A percentile compares a stretch with the other conserved stretches of the same genome.
Evolutionary conservation across 2,888 invertebrate genomes (phyloP).

Genomic region (Stegana nigrithorax): DNA sequence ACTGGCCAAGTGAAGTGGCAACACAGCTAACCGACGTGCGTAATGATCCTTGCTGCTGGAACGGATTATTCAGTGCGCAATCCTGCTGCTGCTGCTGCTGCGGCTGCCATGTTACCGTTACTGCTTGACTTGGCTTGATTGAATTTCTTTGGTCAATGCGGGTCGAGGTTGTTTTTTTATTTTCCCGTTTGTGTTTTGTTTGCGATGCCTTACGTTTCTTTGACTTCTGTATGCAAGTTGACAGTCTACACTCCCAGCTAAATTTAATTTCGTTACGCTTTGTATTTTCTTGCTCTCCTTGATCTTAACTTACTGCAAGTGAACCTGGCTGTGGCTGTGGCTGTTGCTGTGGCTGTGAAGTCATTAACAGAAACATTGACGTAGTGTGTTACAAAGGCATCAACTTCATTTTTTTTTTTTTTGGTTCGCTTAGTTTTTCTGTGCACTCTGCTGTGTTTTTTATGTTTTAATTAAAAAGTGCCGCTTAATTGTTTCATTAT

Average conservation of each 20-base stretch:
- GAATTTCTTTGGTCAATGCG: constrained; percentile 44
- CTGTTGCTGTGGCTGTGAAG: neutral
- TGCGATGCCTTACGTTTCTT: neutral
- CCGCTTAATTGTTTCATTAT: constrained; percentile 31
- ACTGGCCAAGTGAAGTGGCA: no score
- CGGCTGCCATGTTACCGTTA: neutral
- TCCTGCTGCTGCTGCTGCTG: neutral
- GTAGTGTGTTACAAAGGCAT: no score
- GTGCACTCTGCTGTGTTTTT: constrained; percentile 24
- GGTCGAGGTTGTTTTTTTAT: neutral
- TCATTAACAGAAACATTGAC: neutral
- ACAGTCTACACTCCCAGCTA: no score
- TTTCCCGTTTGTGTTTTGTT: neutral
- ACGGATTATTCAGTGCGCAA: constrained; percentile 31
- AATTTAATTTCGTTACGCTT: no score
- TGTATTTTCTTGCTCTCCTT: neutral
- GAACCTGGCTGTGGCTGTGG: neutral
- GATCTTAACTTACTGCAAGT: neutral
- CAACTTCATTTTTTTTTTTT: constrained; percentile 11
- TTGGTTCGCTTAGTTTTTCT: constrained; percentile 31
- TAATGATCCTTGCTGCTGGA: constrained; percentile 55
- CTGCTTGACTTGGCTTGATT: constrained; percentile 36
- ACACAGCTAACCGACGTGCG: no score
- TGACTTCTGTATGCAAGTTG: no score
- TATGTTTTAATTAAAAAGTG: constrained; percentile 60